Conservation (phyloP, 2,797 vertebrate genomes). For the Poecilia gillii region DNA sequence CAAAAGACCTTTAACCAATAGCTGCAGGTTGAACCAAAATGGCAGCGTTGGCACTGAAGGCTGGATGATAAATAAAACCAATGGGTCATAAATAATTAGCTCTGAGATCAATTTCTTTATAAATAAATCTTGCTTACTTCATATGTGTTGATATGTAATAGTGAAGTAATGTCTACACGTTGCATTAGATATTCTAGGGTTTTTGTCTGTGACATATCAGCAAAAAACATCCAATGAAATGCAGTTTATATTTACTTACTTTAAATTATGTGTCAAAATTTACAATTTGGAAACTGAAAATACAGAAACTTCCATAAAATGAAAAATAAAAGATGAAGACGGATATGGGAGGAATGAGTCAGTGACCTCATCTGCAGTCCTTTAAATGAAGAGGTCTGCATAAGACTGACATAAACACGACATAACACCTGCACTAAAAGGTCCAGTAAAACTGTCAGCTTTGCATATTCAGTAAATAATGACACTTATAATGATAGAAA, state of each 20-base stretch:
- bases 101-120: background rate
- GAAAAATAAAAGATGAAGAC: background rate
- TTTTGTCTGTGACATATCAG: background rate
- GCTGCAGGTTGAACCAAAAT: background rate
- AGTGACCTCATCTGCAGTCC: background rate
- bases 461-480: too few relatives aligned
- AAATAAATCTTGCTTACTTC: background rate
- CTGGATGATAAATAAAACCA: background rate
- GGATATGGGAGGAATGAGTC: slow-evolving; percentile 5
- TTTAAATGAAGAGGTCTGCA: too few relatives aligned
- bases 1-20: background rate
- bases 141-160: background rate
- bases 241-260: background rate
- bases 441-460: too few relatives aligned
- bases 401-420: too few relatives aligned
- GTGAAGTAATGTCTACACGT: background rate
- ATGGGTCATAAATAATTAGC: background rate
- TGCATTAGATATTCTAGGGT: background rate
- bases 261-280: background rate
- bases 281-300: background rate
- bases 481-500: too few relatives aligned
- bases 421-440: too few relatives aligned
- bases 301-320: background rate
- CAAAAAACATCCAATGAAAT: background rate
- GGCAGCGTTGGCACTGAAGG: background rate